phyloP scores from a whole-genome alignment of 1,140 invertebrate genomes.

The Hestina assimilis region DNA sequence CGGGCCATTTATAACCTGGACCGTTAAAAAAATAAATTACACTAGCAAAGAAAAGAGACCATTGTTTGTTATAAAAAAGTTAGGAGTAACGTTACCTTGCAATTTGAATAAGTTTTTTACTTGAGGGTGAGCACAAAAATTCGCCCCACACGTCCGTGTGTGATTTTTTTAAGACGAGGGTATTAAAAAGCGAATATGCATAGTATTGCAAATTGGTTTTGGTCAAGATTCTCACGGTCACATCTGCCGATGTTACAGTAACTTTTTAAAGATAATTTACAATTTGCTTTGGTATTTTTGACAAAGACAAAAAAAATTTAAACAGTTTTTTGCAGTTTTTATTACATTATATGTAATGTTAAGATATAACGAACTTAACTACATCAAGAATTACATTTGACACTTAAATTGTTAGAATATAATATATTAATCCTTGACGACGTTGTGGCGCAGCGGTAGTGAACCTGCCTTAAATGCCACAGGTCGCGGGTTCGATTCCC shows the following conservation, averaged over 20 bases:
- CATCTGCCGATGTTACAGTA: slow-evolving; percentile 27
- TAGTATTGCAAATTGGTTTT: slow-evolving; percentile 55
- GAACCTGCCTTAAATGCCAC: too few species aligned
- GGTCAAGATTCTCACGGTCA: slow-evolving; percentile 62
- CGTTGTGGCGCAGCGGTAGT: too few species aligned
- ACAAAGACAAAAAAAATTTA: too few species aligned
- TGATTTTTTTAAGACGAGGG: slow-evolving; percentile 65
- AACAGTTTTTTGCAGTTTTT: too few species aligned
- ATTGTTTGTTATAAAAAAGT: slow-evolving; percentile 69
- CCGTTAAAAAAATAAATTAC: slow-evolving; percentile 73
- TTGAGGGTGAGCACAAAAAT: slow-evolving; percentile 58
- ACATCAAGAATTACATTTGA: too few species aligned
- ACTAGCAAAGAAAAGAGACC: slow-evolving; percentile 49
- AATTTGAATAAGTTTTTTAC: slow-evolving; percentile 66
- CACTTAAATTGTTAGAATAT: too few species aligned
- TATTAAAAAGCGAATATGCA: slow-evolving; percentile 48
- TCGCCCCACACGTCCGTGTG: slow-evolving; percentile 42
- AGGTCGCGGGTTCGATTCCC: too few species aligned
- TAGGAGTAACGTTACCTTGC: slow-evolving; percentile 55
- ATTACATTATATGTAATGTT: too few species aligned
- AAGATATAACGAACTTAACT: too few species aligned
- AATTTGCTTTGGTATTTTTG: too few species aligned
- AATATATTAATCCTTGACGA: too few species aligned
- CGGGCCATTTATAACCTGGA: slow-evolving; percentile 50
- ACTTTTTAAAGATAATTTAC: too few species aligned